These are phyloP conservation scores for Sturnus vulgaris DNA, from an alignment of 2,113 vertebrate species.

Conservation along the genomic window DNA sequence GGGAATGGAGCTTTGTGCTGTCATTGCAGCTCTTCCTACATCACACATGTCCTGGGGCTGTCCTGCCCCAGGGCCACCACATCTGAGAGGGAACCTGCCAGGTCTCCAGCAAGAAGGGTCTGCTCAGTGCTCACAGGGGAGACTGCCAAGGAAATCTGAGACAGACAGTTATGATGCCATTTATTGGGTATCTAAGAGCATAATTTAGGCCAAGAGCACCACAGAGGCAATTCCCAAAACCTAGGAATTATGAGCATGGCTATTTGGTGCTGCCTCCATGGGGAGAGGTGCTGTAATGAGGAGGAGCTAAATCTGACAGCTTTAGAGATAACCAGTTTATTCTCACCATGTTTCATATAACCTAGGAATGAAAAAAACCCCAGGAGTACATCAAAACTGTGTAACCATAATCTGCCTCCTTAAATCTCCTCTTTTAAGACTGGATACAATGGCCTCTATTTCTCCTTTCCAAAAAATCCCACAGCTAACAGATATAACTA, in stretches of 20 bases:
- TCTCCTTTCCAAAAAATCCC: not conserved
- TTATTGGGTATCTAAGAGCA: not conserved
- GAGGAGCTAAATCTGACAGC: not conserved
- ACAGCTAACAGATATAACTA: not conserved
- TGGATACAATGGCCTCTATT: not conserved
- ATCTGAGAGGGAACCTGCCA: not conserved
- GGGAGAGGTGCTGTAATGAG: not conserved
- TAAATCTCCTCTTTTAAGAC: not conserved
- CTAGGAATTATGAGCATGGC: not conserved
- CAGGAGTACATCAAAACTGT: not conserved
- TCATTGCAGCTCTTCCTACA: not conserved
- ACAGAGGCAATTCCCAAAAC: not conserved
- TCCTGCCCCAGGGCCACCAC: not conserved
- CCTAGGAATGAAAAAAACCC: not conserved
- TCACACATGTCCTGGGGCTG: not conserved
- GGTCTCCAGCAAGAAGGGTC: not conserved
- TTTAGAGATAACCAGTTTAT: not conserved
- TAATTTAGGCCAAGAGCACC: not conserved
- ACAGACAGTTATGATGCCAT: accelerated
- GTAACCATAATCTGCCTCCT: not conserved
- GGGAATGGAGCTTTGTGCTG: not conserved
- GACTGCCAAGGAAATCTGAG: not conserved
- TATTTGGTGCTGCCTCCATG: not conserved
- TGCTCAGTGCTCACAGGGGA: not conserved
- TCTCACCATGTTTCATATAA: not conserved